A percentile compares a stretch with the other conserved stretches of the same genome.
These are phyloP conservation scores for Papilio machaon DNA, from an alignment of 1,140 invertebrate species.

Conservation along the genomic window DNA sequence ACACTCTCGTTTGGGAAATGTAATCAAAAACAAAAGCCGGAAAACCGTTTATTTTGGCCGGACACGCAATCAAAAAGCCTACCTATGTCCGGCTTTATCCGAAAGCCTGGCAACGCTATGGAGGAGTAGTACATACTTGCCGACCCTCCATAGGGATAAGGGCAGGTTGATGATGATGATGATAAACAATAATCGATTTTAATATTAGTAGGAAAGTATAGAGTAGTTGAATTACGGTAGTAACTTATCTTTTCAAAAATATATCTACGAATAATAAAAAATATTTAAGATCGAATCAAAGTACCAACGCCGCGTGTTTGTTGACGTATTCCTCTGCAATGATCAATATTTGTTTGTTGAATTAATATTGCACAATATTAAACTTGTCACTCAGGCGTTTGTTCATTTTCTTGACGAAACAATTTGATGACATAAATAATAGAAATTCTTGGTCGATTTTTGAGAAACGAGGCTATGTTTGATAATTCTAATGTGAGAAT, in stretches of 20 bases:
- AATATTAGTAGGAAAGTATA: neutral
- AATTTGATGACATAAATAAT: conserved; percentile 17
- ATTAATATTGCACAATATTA: conserved; percentile 3
- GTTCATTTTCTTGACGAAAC: conserved; percentile 22
- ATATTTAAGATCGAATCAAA: neutral
- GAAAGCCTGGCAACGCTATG: no score
- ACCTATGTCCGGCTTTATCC: no score
- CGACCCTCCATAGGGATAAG: no score
- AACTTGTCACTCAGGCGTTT: conserved; percentile 19
- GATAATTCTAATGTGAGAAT: neutral
- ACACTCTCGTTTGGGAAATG: no score
- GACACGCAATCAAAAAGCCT: no score
- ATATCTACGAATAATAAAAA: neutral
- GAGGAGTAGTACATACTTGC: no score
- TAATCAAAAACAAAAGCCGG: no score
- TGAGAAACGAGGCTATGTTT: neutral
- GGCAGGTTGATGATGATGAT: no score
- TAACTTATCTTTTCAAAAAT: neutral
- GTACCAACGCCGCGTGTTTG: neutral
- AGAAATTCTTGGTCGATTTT: neutral
- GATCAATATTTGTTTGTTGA: conserved; percentile 13
- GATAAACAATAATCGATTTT: neutral
- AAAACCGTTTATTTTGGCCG: no score
- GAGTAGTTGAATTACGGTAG: neutral
- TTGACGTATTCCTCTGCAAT: neutral